phyloP scores from a whole-genome alignment of 2,113 vertebrate genomes.

The Setophaga kirtlandii region DNA sequence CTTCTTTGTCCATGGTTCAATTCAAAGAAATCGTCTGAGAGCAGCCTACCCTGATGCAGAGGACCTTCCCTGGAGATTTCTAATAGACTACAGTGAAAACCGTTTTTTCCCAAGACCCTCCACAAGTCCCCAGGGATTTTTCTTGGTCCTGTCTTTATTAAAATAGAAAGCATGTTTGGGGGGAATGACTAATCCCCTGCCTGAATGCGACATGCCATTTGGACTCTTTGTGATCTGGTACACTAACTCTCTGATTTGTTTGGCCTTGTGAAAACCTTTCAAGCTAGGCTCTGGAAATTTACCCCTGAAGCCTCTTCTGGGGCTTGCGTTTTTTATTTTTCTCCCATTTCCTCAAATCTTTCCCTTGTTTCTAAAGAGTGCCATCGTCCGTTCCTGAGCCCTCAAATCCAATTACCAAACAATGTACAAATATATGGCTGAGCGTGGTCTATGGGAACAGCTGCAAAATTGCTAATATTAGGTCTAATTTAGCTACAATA shows the following conservation, averaged over 20 bases:
- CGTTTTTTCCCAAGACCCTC: not conserved
- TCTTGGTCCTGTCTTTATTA: not conserved
- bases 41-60: not conserved
- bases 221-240: not conserved
- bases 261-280: not conserved
- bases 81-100: not conserved
- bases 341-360: conserved; percentile 37
- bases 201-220: not conserved
- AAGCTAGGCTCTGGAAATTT: conserved; percentile 15
- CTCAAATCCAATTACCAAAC: conserved; percentile 80
- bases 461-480: conserved; percentile 88
- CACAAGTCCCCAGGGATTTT: not conserved
- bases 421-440: conserved; percentile 73
- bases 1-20: not conserved
- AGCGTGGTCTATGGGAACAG: conserved; percentile 78
- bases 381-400: conserved; percentile 34
- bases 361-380: conserved; percentile 45
- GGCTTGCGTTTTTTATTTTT: conserved; percentile 12
- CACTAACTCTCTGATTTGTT: not conserved
- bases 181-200: not conserved
- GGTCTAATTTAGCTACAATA: conserved; percentile 85
- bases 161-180: not conserved
- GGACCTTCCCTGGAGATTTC: not conserved
- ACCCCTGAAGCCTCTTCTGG: not conserved
- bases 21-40: not conserved